These are phyloP conservation scores for Cyphomyrmex costatus DNA, from an alignment of 1,140 invertebrate species.

Conservation along the genomic window DNA sequence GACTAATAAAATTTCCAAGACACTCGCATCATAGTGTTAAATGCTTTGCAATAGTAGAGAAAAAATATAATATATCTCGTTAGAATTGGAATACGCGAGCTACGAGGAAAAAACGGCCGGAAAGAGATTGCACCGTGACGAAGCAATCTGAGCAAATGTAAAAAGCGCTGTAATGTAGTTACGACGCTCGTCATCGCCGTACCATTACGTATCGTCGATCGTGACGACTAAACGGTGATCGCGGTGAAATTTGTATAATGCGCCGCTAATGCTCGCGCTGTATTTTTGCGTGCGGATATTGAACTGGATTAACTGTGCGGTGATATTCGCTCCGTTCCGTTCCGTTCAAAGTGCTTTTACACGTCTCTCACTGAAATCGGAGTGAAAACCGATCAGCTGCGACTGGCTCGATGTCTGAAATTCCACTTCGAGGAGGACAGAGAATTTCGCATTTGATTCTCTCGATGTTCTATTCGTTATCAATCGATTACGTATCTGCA, in stretches of 20 bases:
- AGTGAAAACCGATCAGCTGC: slow-evolving; percentile 32
- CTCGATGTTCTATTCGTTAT: slow-evolving; percentile 34
- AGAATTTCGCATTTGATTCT: slow-evolving; percentile 58
- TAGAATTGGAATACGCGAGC: not conserved
- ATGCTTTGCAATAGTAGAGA: not conserved
- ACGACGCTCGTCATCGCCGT: not conserved
- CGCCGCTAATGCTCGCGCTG: not conserved
- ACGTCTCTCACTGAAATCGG: slow-evolving; percentile 60
- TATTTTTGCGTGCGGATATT: slow-evolving; percentile 30
- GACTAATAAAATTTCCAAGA: slow-evolving; percentile 14
- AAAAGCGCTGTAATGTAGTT: slow-evolving; percentile 44
- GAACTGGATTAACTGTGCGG: slow-evolving; percentile 51
- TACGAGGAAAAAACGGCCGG: not conserved
- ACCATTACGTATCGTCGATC: not conserved
- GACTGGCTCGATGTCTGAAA: slow-evolving; percentile 35
- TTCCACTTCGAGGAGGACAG: slow-evolving; percentile 40
- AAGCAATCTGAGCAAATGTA: slow-evolving; percentile 26
- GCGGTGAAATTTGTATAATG: slow-evolving; percentile 23
- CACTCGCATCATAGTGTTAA: not conserved
- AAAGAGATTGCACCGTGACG: not conserved
- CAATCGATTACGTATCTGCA: not conserved
- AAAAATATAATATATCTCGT: slow-evolving; percentile 21
- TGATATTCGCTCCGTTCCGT: slow-evolving; percentile 42
- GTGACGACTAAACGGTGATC: slow-evolving; percentile 48
- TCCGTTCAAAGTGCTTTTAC: slow-evolving; percentile 63